Evolutionary conservation across 1,140 invertebrate species (phyloP).

Genomic region (Melanaphis sacchari): DNA sequence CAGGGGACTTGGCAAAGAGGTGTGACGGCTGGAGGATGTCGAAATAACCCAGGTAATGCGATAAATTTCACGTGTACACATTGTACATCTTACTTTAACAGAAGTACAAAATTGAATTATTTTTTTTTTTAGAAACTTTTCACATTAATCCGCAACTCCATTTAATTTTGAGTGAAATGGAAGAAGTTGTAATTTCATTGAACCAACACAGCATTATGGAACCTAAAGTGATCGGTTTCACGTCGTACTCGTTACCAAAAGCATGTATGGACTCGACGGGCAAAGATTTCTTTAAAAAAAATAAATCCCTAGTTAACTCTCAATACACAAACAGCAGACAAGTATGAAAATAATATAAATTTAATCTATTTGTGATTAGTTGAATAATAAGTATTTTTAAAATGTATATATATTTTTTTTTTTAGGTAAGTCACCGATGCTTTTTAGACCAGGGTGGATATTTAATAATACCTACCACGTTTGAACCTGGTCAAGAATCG

Average conservation of each 20-base stretch:
- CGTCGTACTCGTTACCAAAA: constrained; percentile 82
- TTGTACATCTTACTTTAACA: not conserved
- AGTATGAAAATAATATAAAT: constrained; percentile 67
- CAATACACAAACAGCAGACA: constrained; percentile 92
- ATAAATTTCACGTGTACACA: not conserved
- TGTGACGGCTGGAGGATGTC: constrained; percentile 88
- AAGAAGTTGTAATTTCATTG: constrained; percentile 85
- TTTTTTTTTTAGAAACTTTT: constrained; percentile 79
- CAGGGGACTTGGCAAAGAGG: constrained; percentile 88
- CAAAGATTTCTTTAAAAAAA: constrained; percentile 84
- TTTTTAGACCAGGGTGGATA: constrained; percentile 84
- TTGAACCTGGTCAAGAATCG: constrained; percentile 89
- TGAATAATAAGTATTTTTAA: not conserved
- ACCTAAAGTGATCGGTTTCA: constrained; percentile 92
- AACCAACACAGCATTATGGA: constrained; percentile 92
- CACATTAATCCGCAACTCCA: constrained; percentile 93
- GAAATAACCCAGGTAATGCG: constrained; percentile 78
- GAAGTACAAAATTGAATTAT: constrained; percentile 41
- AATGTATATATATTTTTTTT: constrained; percentile 6
- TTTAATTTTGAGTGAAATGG: constrained; percentile 79
- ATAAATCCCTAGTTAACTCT: constrained; percentile 87
- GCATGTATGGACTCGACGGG: constrained; percentile 73
- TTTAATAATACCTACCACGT: constrained; percentile 87
- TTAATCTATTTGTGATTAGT: not conserved
- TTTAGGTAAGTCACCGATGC: constrained; percentile 72